Evolutionary conservation across 2,113 vertebrate species (phyloP), one percentile per base, ranked within the genome.

Genomic region (Felis chaus): DNA sequence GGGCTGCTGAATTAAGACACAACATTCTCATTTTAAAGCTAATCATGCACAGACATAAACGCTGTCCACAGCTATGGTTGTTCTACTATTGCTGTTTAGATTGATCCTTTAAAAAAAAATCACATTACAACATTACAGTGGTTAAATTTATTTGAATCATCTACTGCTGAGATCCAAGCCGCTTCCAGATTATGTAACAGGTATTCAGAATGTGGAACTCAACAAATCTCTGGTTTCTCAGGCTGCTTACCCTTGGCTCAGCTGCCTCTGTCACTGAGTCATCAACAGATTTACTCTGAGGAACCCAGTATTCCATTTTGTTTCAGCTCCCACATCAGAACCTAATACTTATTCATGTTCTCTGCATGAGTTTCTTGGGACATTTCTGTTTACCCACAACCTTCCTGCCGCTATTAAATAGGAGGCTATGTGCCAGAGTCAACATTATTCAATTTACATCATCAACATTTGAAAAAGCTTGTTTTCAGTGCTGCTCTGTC

Each of bases 21-120:
- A 85, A 27, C 3, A 19, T 39, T 71, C 50, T 96, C 53, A 71
- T 95, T 95, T 94, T 89, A 95, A 93, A 95, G 65, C 84, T 85
- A 66, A 81, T 84, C 29, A 65, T 36, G 61, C 57, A 63, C 11
- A 93, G 48, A 55, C 16, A 66, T 36, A 65, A 94, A 63, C 57
- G 15, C 25, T 68, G 14, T 19, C 39, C 41, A 45, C 71, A 66
- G 19, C 9, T 89, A 14, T 80, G n/a, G 23, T 39, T 89, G 19
- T n/a, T 87, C 76, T 69, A 4, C 31, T 90, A 84, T 94, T 96
- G 33, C 31, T 91, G 3, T 71, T 85, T 39, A 81, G 27, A 85
- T 80, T 50, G n/a, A 91, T 73, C 74, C 27, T 41, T 14, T 39
- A 33, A 19, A 25, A 29, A 55, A 6, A 95, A 93, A 11, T 71